Percentiles rank a stretch among this genome's conserved stretches.
Evolutionary conservation across 2,888 invertebrate species (phyloP).

Genomic region (Plagiodera versicolora): DNA sequence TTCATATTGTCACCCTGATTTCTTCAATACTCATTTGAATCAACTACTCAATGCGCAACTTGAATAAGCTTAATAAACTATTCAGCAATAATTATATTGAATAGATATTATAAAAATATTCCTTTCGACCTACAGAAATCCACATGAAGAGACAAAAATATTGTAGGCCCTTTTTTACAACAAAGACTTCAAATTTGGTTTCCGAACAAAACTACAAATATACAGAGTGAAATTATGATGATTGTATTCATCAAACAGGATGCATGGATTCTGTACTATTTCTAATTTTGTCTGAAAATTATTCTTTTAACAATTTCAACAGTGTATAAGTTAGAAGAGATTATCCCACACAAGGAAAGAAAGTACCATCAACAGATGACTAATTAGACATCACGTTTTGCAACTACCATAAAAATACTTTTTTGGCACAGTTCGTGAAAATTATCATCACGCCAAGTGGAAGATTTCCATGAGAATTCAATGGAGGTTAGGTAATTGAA

Average conservation of each 20-base stretch:
- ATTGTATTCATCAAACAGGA: not conserved
- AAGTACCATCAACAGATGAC: constrained; percentile 3
- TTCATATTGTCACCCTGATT: not conserved
- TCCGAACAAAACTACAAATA: constrained; percentile 28
- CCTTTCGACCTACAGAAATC: constrained; percentile 29
- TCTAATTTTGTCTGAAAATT: constrained; percentile 31
- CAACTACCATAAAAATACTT: no score
- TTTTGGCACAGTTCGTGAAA: no score
- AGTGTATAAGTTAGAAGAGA: constrained; percentile 27
- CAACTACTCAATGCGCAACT: not conserved
- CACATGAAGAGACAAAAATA: constrained; percentile 46
- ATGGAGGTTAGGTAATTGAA: no score
- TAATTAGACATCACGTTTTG: not conserved
- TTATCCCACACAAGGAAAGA: constrained; percentile 15
- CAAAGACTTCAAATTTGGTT: constrained; percentile 21
- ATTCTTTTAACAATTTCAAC: constrained; percentile 42
- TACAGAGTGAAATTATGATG: constrained; percentile 14
- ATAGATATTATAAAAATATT: constrained; percentile 36
- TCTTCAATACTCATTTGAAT: not conserved
- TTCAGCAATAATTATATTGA: constrained; percentile 5
- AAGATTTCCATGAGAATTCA: no score
- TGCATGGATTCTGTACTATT: constrained; percentile 21
- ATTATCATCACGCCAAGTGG: no score
- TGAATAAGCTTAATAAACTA: constrained; percentile 11
- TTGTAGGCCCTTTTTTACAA: constrained; percentile 45